Conservation (phyloP, 53 echinoderm and acorn worm species). For the Antedon mediterranea region DNA sequence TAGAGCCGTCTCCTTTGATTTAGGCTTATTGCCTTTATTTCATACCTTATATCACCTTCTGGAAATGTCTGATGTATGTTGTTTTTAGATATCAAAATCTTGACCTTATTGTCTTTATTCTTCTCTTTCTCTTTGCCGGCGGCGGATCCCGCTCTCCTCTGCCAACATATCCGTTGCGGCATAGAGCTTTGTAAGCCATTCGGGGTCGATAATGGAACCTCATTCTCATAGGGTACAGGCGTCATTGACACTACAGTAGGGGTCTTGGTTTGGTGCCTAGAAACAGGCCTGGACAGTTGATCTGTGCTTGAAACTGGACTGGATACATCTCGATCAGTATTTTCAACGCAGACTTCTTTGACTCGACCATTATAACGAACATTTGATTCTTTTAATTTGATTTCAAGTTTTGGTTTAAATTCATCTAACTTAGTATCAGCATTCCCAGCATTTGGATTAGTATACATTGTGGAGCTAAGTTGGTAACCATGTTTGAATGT, state of each 20-base stretch:
- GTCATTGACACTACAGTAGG: not conserved
- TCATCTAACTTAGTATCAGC: not conserved
- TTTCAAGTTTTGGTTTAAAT: not conserved
- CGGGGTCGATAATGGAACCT: not conserved
- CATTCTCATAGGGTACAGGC: not conserved
- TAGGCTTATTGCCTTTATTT: not conserved
- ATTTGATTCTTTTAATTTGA: not conserved
- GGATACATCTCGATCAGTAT: not conserved
- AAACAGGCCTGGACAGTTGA: not conserved
- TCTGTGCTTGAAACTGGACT: not conserved
- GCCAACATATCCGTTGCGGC: not conserved
- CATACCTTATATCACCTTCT: not conserved
- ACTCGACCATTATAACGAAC: not conserved
- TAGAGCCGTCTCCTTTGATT: no score
- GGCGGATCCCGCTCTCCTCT: not conserved
- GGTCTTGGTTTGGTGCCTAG: not conserved
- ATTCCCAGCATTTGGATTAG: not conserved
- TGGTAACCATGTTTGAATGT: constrained; percentile 74
- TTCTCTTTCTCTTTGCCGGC: not conserved
- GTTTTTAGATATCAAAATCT: not conserved
- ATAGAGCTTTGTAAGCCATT: not conserved
- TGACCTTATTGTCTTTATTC: not conserved
- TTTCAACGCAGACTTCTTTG: not conserved
- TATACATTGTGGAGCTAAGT: not conserved
- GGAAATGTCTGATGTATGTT: not conserved